Percentiles rank a stretch among this genome's conserved stretches.
Evolutionary conservation across 1,140 invertebrate genomes (phyloP).

Genomic region (Dendrolimus punctatus): DNA sequence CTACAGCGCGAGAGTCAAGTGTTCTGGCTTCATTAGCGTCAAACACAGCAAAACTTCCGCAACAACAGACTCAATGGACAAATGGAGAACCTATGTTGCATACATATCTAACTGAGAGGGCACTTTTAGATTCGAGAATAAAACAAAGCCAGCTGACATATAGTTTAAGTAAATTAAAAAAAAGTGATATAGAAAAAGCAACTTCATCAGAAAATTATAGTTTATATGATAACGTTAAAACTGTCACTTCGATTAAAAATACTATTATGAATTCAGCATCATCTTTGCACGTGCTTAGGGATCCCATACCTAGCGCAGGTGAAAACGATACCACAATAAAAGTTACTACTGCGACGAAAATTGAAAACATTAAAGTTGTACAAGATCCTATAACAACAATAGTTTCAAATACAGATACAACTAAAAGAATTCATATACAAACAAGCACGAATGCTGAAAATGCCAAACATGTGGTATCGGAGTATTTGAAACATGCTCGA

Average conservation of each 20-base stretch:
- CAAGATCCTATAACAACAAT: slow-evolving; percentile 20
- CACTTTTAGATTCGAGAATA: slow-evolving; percentile 82
- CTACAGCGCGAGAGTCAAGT: slow-evolving; percentile 76
- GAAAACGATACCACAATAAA: slow-evolving; percentile 17
- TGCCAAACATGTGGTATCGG: slow-evolving; percentile 75
- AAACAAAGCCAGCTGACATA: slow-evolving; percentile 76
- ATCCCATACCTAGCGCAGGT: slow-evolving; percentile 12
- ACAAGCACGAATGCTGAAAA: slow-evolving; percentile 48
- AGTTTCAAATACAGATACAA: slow-evolving; percentile 1
- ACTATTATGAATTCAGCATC: slow-evolving; percentile 12
- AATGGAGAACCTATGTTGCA: slow-evolving; percentile 78
- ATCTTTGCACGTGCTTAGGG: slow-evolving; percentile 10
- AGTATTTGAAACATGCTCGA: slow-evolving; percentile 75
- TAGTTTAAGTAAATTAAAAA: slow-evolving; percentile 45
- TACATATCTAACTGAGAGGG: slow-evolving; percentile 82
- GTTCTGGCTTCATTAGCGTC: slow-evolving; percentile 77
- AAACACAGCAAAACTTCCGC: slow-evolving; percentile 75
- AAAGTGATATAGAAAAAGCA: slow-evolving; percentile 44
- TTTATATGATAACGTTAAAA: slow-evolving; percentile 14
- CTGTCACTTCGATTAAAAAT: slow-evolving; percentile 11
- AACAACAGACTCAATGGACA: slow-evolving; percentile 71
- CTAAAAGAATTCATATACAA: slow-evolving; percentile 4
- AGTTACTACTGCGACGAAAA: neutral
- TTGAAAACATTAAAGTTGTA: slow-evolving; percentile 9
- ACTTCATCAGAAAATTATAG: slow-evolving; percentile 25